Evolutionary conservation across 2,113 vertebrate genomes (phyloP).

Genomic region (Pseudopodoces humilis): DNA sequence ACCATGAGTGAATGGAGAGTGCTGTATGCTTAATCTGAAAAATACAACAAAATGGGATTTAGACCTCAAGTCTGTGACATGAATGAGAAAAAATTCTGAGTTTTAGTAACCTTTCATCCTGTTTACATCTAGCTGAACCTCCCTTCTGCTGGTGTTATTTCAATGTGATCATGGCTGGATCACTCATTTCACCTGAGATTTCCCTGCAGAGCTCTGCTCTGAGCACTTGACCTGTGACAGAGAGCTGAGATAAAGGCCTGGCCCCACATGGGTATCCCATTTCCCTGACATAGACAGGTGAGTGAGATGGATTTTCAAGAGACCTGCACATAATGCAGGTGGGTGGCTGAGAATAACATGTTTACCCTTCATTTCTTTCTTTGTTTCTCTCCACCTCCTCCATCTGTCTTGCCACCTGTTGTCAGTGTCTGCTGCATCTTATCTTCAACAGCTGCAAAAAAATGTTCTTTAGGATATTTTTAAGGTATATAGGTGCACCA

Average conservation of each 20-base stretch:
- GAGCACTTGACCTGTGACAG: no score
- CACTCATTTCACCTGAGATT: fast-evolving
- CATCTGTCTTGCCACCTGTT: neutral
- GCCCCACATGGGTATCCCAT: fast-evolving
- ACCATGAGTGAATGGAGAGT: neutral
- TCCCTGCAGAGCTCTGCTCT: neutral
- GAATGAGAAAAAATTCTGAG: neutral
- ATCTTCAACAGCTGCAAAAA: neutral
- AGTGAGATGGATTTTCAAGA: neutral
- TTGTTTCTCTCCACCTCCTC: neutral
- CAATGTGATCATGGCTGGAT: neutral
- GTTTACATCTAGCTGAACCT: neutral
- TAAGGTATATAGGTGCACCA: no score
- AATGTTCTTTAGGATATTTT: neutral
- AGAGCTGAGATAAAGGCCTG: neutral
- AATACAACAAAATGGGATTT: neutral
- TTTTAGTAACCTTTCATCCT: neutral
- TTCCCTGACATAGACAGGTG: neutral
- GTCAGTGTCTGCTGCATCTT: fast-evolving
- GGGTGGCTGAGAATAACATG: neutral
- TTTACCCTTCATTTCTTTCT: neutral
- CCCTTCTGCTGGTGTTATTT: neutral
- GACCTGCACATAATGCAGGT: neutral
- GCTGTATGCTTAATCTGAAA: neutral
- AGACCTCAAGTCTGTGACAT: neutral